Percentiles rank a stretch among this genome's conserved stretches.
Conservation (phyloP, 2,113 vertebrate genomes). For the Bucco capensis region DNA sequence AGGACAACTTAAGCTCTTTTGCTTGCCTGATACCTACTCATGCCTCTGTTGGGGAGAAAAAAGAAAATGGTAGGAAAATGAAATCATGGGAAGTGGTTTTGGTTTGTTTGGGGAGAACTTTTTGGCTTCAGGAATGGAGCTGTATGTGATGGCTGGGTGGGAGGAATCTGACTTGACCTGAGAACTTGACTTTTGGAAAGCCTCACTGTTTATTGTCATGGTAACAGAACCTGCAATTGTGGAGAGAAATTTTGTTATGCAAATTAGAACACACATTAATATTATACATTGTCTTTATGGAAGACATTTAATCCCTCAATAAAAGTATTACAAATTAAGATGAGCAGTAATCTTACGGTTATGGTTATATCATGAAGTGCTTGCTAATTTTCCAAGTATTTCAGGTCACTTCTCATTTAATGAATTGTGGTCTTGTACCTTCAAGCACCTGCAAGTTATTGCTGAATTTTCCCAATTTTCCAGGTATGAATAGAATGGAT, state of each 20-base stretch:
- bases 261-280: background rate
- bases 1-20: background rate
- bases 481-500: background rate
- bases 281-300: background rate
- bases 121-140: background rate
- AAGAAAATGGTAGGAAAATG: background rate
- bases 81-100: background rate
- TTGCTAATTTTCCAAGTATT: background rate
- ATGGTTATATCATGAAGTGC: background rate
- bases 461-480: background rate
- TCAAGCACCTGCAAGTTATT: background rate
- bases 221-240: background rate
- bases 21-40: background rate
- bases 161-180: background rate
- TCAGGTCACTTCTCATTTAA: background rate
- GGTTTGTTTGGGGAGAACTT: background rate
- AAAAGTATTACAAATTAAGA: background rate
- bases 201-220: background rate
- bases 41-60: background rate
- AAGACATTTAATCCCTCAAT: background rate
- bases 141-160: background rate
- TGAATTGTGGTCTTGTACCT: background rate
- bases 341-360: background rate
- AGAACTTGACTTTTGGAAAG: background rate
- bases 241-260: background rate